Evolutionary conservation across 1,140 invertebrate genomes (phyloP).

Genomic region (Acromyrmex charruanus): DNA sequence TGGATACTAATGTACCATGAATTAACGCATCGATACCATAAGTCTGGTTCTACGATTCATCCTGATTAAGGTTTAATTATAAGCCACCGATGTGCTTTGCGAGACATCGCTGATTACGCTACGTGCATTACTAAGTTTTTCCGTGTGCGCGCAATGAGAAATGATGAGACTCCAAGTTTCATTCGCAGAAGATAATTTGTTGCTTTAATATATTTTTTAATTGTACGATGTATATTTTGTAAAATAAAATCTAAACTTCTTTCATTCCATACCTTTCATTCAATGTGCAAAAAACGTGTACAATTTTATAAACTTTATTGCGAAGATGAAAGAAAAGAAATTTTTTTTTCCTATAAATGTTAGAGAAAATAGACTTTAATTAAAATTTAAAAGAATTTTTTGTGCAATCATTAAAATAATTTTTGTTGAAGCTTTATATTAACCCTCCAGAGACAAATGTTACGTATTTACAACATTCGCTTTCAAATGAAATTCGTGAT

Average conservation of each 20-base stretch:
- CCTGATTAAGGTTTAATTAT: slow-evolving; percentile 41
- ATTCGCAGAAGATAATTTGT: not conserved
- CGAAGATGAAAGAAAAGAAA: not conserved
- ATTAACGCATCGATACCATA: slow-evolving; percentile 43
- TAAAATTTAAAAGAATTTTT: not conserved
- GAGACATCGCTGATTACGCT: not conserved
- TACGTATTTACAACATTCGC: too few species aligned
- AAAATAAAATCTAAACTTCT: not conserved
- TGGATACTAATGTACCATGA: slow-evolving; percentile 30
- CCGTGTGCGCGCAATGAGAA: not conserved
- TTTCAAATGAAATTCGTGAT: too few species aligned
- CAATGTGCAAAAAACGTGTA: not conserved
- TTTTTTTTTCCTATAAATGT: not conserved
- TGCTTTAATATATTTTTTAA: not conserved
- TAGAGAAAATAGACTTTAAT: not conserved
- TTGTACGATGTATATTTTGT: not conserved
- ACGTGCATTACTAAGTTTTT: not conserved
- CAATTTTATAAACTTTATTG: not conserved
- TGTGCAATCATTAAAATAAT: not conserved
- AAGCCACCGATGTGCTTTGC: not conserved
- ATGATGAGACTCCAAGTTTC: not conserved
- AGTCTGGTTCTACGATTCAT: slow-evolving; percentile 10
- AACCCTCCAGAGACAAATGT: too few species aligned
- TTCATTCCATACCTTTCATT: not conserved
- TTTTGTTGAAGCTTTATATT: not conserved